A percentile compares a stretch with the other conserved stretches of the same genome.
Evolutionary conservation across 2,797 vertebrate genomes (phyloP).

Genomic region (Paedocypris micromegethes): DNA sequence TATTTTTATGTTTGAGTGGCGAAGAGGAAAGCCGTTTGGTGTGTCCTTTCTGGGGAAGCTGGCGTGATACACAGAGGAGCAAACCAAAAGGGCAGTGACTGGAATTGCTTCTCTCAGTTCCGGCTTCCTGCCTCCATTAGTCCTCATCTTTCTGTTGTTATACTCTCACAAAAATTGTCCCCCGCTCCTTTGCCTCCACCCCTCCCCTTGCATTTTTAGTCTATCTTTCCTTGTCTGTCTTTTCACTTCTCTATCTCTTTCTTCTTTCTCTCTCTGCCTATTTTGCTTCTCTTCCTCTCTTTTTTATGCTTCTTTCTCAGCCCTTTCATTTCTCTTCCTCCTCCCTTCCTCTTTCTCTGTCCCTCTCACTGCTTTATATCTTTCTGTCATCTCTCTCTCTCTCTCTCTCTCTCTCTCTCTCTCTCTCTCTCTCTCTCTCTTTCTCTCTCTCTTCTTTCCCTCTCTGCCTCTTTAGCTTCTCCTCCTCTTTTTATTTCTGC

Average conservation of each 20-base stretch:
- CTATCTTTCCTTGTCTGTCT: neutral
- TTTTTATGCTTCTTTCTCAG: too few relatives aligned
- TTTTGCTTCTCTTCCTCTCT: too few relatives aligned
- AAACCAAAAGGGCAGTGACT: constrained; percentile 43
- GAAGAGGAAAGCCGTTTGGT: constrained; percentile 13
- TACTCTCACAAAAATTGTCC: constrained; percentile 1
- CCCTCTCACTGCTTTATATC: too few relatives aligned
- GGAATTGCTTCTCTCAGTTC: constrained; percentile 17
- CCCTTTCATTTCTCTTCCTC: too few relatives aligned
- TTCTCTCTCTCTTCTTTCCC: neutral
- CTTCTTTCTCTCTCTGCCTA: neutral
- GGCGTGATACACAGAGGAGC: constrained; percentile 47
- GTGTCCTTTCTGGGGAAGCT: constrained; percentile 38
- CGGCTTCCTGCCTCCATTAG: constrained; percentile 23
- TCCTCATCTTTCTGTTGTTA: constrained; percentile 26
- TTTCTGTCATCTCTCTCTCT: too few relatives aligned
- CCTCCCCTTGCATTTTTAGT: neutral
- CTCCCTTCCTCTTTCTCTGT: too few relatives aligned
- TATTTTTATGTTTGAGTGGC: neutral
- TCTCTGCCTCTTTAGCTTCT: neutral
- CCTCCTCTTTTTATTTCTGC: too few relatives aligned
- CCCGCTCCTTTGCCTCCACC: neutral
- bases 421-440: too few relatives aligned
- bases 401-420: too few relatives aligned
- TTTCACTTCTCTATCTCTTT: neutral